phyloP scores from a whole-genome alignment of 2,888 invertebrate genomes.

The Microchrysa polita region DNA sequence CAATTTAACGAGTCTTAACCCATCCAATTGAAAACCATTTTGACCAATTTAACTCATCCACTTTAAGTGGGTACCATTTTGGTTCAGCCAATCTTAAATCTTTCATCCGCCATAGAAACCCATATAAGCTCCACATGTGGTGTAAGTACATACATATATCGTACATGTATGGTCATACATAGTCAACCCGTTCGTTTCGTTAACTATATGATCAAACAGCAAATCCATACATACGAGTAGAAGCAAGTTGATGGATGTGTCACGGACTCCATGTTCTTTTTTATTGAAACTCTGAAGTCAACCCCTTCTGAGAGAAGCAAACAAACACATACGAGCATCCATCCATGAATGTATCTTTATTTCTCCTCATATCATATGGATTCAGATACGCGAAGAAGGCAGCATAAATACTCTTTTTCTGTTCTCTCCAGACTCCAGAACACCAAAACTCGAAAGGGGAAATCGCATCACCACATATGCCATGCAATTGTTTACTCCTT shows the following conservation, averaged over 20 bases:
- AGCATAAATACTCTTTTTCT: too few species aligned
- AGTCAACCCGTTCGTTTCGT: background rate
- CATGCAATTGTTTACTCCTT: slow-evolving; percentile 22
- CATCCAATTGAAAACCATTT: slow-evolving; percentile 11
- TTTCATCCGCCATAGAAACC: background rate
- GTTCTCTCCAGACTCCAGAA: background rate
- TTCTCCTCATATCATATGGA: slow-evolving; percentile 14
- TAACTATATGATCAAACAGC: background rate
- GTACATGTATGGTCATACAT: background rate
- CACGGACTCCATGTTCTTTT: background rate
- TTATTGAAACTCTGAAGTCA: background rate
- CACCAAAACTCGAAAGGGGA: slow-evolving; percentile 1
- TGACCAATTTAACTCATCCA: slow-evolving; percentile 38
- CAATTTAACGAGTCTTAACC: background rate
- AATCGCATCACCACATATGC: background rate
- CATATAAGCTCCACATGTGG: background rate
- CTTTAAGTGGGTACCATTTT: background rate
- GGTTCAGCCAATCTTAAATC: background rate
- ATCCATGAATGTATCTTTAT: background rate
- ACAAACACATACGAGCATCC: slow-evolving; percentile 10
- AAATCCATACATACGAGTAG: too few species aligned
- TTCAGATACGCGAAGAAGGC: too few species aligned
- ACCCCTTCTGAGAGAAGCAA: background rate
- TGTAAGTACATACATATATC: background rate
- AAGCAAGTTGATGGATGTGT: background rate